Evolutionary conservation across 1,140 invertebrate genomes (phyloP).

Genomic region (Arctopsyche grandis): DNA sequence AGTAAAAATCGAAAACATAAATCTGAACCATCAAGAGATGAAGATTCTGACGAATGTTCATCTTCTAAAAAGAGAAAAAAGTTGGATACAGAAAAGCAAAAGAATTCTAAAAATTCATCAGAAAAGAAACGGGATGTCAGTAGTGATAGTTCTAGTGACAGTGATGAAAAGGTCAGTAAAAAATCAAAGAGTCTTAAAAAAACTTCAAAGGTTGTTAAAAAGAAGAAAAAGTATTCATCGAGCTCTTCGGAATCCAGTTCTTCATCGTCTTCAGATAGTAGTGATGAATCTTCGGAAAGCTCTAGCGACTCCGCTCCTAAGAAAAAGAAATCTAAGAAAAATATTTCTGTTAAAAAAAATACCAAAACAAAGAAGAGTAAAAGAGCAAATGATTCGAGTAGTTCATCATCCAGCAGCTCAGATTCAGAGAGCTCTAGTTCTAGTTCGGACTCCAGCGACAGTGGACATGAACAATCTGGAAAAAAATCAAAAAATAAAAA

Average conservation of each 20-base stretch:
- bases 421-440: slow-evolving; percentile 42
- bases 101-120: not conserved
- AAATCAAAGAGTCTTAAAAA: slow-evolving; percentile 30
- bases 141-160: not conserved
- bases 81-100: not conserved
- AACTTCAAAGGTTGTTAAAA: slow-evolving; percentile 37
- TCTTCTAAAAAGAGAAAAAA: slow-evolving; percentile 36
- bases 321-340: slow-evolving; percentile 47
- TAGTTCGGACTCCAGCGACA: slow-evolving; percentile 51
- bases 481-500: slow-evolving; percentile 54
- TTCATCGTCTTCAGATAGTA: slow-evolving; percentile 46
- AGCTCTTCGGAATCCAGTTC: slow-evolving; percentile 47
- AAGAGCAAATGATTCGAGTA: slow-evolving; percentile 35
- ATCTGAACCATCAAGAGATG: not conserved
- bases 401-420: slow-evolving; percentile 43
- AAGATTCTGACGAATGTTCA: not conserved
- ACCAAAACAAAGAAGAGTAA: slow-evolving; percentile 43
- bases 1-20: slow-evolving; percentile 36
- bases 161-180: not conserved
- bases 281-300: slow-evolving; percentile 48
- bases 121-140: slow-evolving; percentile 21
- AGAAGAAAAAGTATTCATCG: slow-evolving; percentile 40
- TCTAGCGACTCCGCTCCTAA: slow-evolving; percentile 42
- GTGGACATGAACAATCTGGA: slow-evolving; percentile 51
- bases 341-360: slow-evolving; percentile 28